These are phyloP conservation scores for Cryptops parisi DNA, from an alignment of 2,888 invertebrate species.

Conservation along the genomic window DNA sequence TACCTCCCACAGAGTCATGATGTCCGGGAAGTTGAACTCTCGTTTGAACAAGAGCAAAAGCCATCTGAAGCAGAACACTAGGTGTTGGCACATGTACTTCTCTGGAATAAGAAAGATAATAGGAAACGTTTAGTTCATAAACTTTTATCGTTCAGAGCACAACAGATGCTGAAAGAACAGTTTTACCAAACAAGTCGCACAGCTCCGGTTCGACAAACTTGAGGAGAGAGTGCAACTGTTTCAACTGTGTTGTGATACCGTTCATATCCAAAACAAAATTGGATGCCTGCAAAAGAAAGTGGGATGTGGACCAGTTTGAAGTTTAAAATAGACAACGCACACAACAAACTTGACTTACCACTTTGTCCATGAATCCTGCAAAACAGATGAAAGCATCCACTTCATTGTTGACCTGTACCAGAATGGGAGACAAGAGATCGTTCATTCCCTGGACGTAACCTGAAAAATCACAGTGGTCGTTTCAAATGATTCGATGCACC, in stretches of 20 bases:
- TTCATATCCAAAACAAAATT: conserved; percentile 97
- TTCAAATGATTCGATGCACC: not conserved
- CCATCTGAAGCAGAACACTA: conserved; percentile 99
- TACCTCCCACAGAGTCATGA: conserved; percentile 89
- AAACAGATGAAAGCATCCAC: conserved; percentile 99
- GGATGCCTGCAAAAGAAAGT: conserved; percentile 49
- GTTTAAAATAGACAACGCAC: not conserved
- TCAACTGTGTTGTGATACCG: conserved; percentile 85
- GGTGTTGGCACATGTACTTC: conserved; percentile 77
- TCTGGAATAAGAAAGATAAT: conserved; percentile 33
- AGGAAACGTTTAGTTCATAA: not conserved
- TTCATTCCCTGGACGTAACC: conserved; percentile 85
- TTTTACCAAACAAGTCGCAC: conserved; percentile 56
- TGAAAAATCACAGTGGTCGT: conserved; percentile 20
- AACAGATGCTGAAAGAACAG: not conserved
- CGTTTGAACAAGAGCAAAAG: conserved; percentile 88
- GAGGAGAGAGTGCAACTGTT: conserved; percentile 65
- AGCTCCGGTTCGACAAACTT: conserved; percentile 69
- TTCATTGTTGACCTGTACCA: conserved; percentile 78
- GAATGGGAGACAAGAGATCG: conserved; percentile 82
- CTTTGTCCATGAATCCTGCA: conserved; percentile 90
- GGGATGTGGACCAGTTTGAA: no score
- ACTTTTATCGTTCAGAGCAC: not conserved
- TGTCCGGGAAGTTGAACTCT: conserved; percentile 74
- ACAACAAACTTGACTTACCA: conserved; percentile 44